Percentiles rank a stretch among this genome's conserved stretches.
Evolutionary conservation across 2,888 invertebrate genomes (phyloP).

Genomic region (Melinaea menophilus): DNA sequence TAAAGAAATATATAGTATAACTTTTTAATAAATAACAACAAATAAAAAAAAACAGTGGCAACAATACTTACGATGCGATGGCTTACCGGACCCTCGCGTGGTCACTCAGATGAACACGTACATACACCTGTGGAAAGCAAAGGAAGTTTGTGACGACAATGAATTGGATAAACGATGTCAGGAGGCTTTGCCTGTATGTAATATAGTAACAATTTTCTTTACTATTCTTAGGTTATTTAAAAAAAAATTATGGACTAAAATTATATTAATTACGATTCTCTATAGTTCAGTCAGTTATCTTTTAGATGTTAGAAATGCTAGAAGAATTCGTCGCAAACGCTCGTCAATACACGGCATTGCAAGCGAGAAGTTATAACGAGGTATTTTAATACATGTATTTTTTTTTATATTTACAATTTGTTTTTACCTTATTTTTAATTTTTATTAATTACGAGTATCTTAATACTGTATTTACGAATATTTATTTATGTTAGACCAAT

Average conservation of each 20-base stretch:
- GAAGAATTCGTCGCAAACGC: constrained; percentile 71
- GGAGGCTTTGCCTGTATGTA: constrained; percentile 68
- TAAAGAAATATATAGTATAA: background rate
- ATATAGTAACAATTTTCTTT: background rate
- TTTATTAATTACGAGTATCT: no score
- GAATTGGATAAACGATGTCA: constrained; percentile 66
- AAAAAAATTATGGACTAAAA: background rate
- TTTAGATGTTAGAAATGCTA: constrained; percentile 73
- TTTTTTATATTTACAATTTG: background rate
- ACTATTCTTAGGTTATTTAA: background rate
- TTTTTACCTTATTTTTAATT: no score
- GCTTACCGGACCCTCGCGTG: constrained; percentile 77
- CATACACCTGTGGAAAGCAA: constrained; percentile 72
- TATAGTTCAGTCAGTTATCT: constrained; percentile 22
- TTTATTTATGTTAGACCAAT: no score
- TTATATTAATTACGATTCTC: background rate
- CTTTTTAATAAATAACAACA: background rate
- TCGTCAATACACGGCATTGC: constrained; percentile 49
- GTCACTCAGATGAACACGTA: constrained; percentile 79
- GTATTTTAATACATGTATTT: constrained; percentile 41
- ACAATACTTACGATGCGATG: constrained; percentile 78
- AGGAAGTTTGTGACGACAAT: constrained; percentile 56
- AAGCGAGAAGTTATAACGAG: constrained; percentile 66
- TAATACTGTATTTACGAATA: no score
- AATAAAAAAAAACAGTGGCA: constrained; percentile 67